Percentiles rank a stretch among this genome's conserved stretches.
These are phyloP conservation scores for Belgica antarctica DNA, from an alignment of 2,888 invertebrate genomes.

Conservation along the genomic window DNA sequence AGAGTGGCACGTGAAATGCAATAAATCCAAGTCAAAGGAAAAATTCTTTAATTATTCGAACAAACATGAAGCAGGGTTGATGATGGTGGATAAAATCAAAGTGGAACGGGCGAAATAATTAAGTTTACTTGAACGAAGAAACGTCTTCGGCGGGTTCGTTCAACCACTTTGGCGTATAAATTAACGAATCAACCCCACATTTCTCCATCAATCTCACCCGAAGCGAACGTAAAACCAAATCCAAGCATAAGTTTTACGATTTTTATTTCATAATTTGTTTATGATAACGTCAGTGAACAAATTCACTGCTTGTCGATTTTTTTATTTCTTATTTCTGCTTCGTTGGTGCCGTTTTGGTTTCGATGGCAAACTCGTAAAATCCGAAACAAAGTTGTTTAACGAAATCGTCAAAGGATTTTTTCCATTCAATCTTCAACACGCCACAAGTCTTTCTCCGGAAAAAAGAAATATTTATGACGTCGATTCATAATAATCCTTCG, in stretches of 20 bases:
- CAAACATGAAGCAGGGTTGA: slow-evolving; percentile 27
- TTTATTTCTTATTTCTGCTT: slow-evolving; percentile 14
- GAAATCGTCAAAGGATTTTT: slow-evolving; percentile 19
- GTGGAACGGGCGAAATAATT: slow-evolving; percentile 32
- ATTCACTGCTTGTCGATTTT: slow-evolving; percentile 25
- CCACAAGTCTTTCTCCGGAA: slow-evolving; percentile 12
- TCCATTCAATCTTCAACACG: background rate
- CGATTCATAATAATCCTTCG: background rate
- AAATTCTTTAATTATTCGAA: slow-evolving; percentile 38
- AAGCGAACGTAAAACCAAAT: slow-evolving; percentile 11
- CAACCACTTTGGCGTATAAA: slow-evolving; percentile 18
- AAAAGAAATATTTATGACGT: slow-evolving; percentile 20
- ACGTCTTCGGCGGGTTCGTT: slow-evolving; percentile 29
- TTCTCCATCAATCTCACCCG: too few species aligned
- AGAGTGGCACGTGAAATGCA: slow-evolving; percentile 32
- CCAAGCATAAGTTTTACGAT: slow-evolving; percentile 30
- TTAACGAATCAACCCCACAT: slow-evolving; percentile 20
- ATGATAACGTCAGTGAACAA: slow-evolving; percentile 35
- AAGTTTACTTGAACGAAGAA: slow-evolving; percentile 25
- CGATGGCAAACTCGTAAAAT: slow-evolving; percentile 28
- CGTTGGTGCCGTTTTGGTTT: slow-evolving; percentile 24
- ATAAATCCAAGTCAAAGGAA: slow-evolving; percentile 17
- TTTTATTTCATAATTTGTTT: slow-evolving; percentile 43
- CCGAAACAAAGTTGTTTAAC: slow-evolving; percentile 37
- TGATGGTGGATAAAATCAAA: too few species aligned